Conservation (phyloP, 2,797 vertebrate genomes). For the Sphaeramia orbicularis region DNA sequence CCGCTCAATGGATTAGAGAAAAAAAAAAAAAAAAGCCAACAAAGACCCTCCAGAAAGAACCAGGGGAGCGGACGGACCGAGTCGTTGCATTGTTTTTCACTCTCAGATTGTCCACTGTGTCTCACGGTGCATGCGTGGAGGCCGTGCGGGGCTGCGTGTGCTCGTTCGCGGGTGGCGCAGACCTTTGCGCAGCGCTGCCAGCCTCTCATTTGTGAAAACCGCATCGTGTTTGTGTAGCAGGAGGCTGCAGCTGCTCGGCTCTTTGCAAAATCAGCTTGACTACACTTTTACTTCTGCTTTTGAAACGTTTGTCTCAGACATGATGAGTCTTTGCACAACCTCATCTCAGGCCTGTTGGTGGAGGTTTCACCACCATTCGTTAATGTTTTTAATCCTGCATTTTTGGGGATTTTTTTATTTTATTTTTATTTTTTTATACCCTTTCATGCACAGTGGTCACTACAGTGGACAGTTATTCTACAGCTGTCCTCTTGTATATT, state of each 20-base stretch:
- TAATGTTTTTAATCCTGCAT: neutral
- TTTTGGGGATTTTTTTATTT: no score
- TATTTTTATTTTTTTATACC: no score
- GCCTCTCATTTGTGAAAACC: slow-evolving; percentile 79
- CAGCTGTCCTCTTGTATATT: no score
- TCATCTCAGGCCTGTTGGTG: slow-evolving; percentile 13
- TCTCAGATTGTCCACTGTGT: slow-evolving; percentile 3
- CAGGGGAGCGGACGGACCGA: slow-evolving; percentile 50
- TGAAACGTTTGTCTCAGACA: slow-evolving; percentile 55
- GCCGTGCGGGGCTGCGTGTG: neutral
- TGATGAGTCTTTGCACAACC: slow-evolving; percentile 49
- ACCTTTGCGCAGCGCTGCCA: slow-evolving; percentile 37
- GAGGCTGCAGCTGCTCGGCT: slow-evolving; percentile 78
- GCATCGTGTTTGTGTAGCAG: slow-evolving; percentile 74
- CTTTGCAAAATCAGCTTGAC: slow-evolving; percentile 85
- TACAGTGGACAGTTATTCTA: no score
- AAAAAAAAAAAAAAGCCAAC: slow-evolving; percentile 62
- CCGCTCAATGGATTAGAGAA: slow-evolving; percentile 74
- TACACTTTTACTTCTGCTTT: slow-evolving; percentile 86
- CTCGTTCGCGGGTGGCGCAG: slow-evolving; percentile 11
- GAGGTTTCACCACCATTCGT: slow-evolving; percentile 20
- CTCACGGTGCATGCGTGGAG: neutral
- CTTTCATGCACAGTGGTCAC: no score
- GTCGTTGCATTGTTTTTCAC: slow-evolving; percentile 52
- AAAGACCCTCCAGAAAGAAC: slow-evolving; percentile 64